These are phyloP conservation scores for Trichopria drosophilae DNA, from an alignment of 2,888 invertebrate genomes.

Conservation along the genomic window DNA sequence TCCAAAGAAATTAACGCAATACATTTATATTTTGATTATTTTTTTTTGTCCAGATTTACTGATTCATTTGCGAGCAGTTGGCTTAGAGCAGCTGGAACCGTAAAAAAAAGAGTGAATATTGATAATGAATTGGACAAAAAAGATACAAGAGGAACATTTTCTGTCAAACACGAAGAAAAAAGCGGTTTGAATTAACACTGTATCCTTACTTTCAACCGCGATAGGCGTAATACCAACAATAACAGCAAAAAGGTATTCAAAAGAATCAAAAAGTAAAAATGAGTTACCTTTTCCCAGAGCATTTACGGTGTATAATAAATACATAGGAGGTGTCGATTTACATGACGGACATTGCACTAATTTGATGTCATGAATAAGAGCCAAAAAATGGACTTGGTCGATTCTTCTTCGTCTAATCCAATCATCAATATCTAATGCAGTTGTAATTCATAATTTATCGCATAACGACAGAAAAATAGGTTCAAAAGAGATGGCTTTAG, in stretches of 20 bases:
- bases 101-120: constrained; percentile 26
- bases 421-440: constrained; percentile 27
- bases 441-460: constrained; percentile 18
- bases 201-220: constrained; percentile 30
- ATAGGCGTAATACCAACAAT: constrained; percentile 19
- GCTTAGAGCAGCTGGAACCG: constrained; percentile 29
- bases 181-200: constrained; percentile 30
- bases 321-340: constrained; percentile 25
- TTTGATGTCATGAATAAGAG: constrained; percentile 18
- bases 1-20: constrained; percentile 24
- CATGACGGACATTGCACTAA: constrained; percentile 26
- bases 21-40: constrained; percentile 33
- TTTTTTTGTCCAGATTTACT: constrained; percentile 31
- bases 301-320: constrained; percentile 22
- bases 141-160: constrained; percentile 29
- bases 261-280: constrained; percentile 15
- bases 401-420: constrained; percentile 24
- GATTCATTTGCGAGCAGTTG: constrained; percentile 30
- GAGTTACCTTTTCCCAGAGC: constrained; percentile 20
- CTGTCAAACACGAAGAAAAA: constrained; percentile 28
- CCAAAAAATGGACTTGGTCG: constrained; percentile 31
- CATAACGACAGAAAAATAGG: constrained; percentile 10
- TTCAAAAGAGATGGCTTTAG: constrained; percentile 10
- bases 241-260: constrained; percentile 10
- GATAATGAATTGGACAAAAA: constrained; percentile 28